These are phyloP conservation scores for Psammodynastes pulverulentus DNA, from an alignment of 2,113 vertebrate genomes.

Conservation along the genomic window DNA sequence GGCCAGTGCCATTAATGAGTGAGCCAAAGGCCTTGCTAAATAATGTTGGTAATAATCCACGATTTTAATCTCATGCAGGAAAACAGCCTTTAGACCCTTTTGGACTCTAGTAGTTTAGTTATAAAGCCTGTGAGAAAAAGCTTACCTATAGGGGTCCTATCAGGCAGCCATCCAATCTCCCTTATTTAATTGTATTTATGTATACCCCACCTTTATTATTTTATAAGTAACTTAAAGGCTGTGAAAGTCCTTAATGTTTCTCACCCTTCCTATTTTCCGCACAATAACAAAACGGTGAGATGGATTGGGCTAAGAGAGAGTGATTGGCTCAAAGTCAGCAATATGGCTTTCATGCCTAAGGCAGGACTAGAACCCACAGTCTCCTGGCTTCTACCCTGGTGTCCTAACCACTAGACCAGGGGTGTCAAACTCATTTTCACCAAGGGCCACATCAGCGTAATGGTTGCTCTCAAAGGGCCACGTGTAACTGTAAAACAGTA, in stretches of 20 bases:
- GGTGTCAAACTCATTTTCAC: too few species aligned
- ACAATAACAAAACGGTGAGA: not conserved
- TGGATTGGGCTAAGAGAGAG: not conserved
- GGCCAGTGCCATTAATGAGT: not conserved
- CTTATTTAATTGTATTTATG: not conserved
- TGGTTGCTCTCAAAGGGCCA: too few species aligned
- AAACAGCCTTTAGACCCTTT: not conserved
- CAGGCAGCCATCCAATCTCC: not conserved
- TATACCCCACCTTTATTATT: not conserved
- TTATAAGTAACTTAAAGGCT: not conserved
- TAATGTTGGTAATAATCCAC: not conserved
- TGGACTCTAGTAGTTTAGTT: not conserved
- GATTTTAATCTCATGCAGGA: not conserved
- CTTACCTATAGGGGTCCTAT: not conserved
- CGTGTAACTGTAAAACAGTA: too few species aligned
- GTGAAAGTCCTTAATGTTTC: not conserved
- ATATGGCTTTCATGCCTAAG: not conserved
- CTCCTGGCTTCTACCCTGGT: not conserved
- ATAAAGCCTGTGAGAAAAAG: not conserved
- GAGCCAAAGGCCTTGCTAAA: not conserved
- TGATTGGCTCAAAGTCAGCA: not conserved
- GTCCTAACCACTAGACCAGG: not conserved
- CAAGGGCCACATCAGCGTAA: too few species aligned
- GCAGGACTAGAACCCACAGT: not conserved
- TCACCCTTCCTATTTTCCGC: not conserved